A percentile compares a stretch with the other conserved stretches of the same genome.
Evolutionary conservation across 2,888 invertebrate genomes (phyloP).

Genomic region (Phengaris arion): DNA sequence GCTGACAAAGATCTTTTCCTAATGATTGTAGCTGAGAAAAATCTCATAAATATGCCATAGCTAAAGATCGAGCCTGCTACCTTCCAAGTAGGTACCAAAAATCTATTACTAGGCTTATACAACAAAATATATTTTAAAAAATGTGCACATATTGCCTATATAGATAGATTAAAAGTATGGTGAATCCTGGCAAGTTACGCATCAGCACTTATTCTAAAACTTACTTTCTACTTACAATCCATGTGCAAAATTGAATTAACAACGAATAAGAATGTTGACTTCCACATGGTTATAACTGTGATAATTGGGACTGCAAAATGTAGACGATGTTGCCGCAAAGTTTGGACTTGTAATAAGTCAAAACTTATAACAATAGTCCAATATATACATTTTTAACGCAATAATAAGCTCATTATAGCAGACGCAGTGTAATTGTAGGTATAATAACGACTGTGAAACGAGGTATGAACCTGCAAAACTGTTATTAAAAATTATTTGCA

Average conservation of each 20-base stretch:
- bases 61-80: too few relatives aligned
- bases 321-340: background rate
- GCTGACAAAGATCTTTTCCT: too few relatives aligned
- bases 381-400: background rate
- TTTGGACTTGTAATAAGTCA: background rate
- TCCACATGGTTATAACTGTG: background rate
- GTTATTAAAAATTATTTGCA: background rate
- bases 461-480: background rate
- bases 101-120: too few relatives aligned
- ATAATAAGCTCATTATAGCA: background rate
- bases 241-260: background rate
- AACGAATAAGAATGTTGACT: background rate
- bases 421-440: background rate
- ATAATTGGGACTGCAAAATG: background rate
- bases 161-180: too few relatives aligned
- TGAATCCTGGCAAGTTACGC: background rate
- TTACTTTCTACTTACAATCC: background rate
- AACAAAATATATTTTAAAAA: too few relatives aligned
- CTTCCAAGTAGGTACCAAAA: too few relatives aligned
- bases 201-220: background rate
- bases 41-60: too few relatives aligned
- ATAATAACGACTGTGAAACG: background rate
- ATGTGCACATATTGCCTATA: too few relatives aligned
- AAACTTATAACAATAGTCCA: background rate
- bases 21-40: too few relatives aligned